Evolutionary conservation across 2,113 vertebrate species (phyloP).

Genomic region (Prochilodus magdalenae): DNA sequence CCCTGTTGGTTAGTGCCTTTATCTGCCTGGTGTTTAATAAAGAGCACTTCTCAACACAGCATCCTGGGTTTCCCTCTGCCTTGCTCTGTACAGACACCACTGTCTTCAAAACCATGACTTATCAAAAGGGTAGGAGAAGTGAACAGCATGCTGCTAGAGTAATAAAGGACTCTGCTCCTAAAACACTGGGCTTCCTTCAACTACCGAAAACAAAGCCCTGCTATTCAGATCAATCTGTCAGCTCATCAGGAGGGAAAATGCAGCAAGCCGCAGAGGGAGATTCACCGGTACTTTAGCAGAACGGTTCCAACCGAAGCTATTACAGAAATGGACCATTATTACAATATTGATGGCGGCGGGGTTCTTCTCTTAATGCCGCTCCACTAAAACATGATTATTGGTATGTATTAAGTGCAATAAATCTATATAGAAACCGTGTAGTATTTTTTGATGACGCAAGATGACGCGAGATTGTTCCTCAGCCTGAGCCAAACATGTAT

Average conservation of each 20-base stretch:
- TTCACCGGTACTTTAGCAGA: background rate
- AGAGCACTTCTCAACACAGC: too few relatives aligned
- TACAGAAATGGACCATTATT: conserved; percentile 43
- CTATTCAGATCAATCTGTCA: background rate
- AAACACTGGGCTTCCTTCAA: background rate
- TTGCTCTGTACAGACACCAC: too few relatives aligned
- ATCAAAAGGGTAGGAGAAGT: background rate
- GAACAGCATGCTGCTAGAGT: background rate
- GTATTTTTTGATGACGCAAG: background rate
- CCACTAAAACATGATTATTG: background rate
- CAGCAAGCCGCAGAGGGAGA: background rate
- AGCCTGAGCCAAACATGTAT: background rate
- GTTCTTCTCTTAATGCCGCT: background rate
- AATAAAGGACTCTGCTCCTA: background rate
- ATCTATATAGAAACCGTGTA: background rate
- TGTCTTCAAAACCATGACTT: too few relatives aligned
- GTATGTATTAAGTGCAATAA: conserved; percentile 28
- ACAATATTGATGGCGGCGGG: conserved; percentile 24
- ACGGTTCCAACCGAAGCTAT: conserved; percentile 3
- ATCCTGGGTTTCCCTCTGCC: too few relatives aligned
- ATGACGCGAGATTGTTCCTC: background rate
- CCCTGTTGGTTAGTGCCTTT: too few relatives aligned
- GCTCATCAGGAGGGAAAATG: background rate
- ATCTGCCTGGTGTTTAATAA: too few relatives aligned
- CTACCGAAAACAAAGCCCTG: background rate